Conservation (phyloP, 2,888 invertebrate genomes). For the Drosophila picticornis region DNA sequence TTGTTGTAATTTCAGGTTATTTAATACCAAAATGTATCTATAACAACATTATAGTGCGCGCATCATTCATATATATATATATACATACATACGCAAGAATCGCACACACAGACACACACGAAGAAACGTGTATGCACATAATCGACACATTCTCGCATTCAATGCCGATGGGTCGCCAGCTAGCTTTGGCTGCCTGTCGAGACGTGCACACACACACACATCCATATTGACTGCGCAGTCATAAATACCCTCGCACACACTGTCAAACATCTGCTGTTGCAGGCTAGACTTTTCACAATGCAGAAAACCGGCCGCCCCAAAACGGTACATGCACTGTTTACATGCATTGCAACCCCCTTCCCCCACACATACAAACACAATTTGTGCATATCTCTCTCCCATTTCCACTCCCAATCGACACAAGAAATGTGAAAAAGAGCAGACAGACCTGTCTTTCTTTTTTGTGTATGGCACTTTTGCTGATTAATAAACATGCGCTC, state of each 20-base stretch:
- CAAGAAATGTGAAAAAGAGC: conserved; percentile 61
- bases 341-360: conserved; percentile 39
- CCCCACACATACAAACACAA: neutral
- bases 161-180: conserved; percentile 60
- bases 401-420: conserved; percentile 23
- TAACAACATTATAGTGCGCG: conserved; percentile 77
- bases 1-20: conserved; percentile 79
- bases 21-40: conserved; percentile 80
- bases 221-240: conserved; percentile 74
- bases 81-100: conserved; percentile 42
- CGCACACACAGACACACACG: conserved; percentile 37
- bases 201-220: conserved; percentile 40
- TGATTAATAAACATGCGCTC: conserved; percentile 79
- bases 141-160: conserved; percentile 72
- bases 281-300: conserved; percentile 62
- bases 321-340: conserved; percentile 64
- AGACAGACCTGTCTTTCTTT: conserved; percentile 45
- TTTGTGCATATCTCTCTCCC: conserved; percentile 7
- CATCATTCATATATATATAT: conserved; percentile 62
- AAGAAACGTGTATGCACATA: conserved; percentile 72
- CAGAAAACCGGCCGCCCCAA: conserved; percentile 65
- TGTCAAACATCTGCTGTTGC: conserved; percentile 25
- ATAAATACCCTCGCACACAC: conserved; percentile 54
- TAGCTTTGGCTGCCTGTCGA: conserved; percentile 48
- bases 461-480: conserved; percentile 59